Evolutionary conservation across 2,797 vertebrate species (phyloP), one percentile per base, ranked within the genome.

Genomic region (Amniataba percoides): DNA sequence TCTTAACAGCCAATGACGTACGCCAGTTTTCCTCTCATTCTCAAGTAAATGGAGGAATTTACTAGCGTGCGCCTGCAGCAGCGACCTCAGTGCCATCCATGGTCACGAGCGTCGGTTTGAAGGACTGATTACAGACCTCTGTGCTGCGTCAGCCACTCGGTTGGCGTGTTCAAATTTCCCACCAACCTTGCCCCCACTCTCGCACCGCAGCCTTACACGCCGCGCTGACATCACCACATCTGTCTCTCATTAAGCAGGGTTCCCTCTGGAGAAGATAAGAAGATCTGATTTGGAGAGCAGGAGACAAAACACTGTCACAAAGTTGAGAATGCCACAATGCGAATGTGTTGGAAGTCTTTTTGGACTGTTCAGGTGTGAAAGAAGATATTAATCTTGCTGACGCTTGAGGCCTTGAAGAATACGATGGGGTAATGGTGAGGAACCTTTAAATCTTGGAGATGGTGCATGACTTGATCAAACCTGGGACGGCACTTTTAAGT

Each of bases 221-320:
- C 34, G 48, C 51, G 55, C 77, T 94, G 93, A 94, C 91, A 92
- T 94, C 91, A 94, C 76, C 90, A 85, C 93, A 94, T 94, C 92
- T 94, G 94, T 89, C 75, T 89, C 71, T 74, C 61, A 87, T 94
- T 93, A 89, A 60, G 70, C 77, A 68, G 70, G 66, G 55, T 82
- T 87, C 82, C 81, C 85, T 59, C 21, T 1, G 80, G 71, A 81
- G 75, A 34, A 87, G 71, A 90, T 84, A 75, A 80, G 77, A 80
- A 36, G 64, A 66, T 63, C 46, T 56, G 75, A 63, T 77, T 58
- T 18, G 73, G 46, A 81, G 71, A 72, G 64, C n/a, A 21, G 59
- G 74, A 77, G 21, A 78, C 16, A 40, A 49, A 82, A 73, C 55
- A 51, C 46, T 23, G 59, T 42, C 67, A 45, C 42, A 21, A 62